phyloP scores from a whole-genome alignment of 1,140 invertebrate species.

The Heliconius hewitsoni region DNA sequence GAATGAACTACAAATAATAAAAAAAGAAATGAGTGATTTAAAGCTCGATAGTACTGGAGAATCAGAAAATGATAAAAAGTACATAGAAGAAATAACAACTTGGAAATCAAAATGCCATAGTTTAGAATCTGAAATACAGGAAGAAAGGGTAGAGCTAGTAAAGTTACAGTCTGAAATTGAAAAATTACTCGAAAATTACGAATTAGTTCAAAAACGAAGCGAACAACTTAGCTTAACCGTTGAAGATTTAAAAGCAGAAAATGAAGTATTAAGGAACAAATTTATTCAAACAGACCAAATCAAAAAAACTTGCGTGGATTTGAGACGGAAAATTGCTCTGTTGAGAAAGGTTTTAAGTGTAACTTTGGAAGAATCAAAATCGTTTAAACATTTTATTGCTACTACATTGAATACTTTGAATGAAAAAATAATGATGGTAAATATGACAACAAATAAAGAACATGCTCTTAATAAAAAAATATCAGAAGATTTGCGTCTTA shows the following conservation, averaged over 20 bases:
- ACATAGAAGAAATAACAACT: constrained; percentile 56
- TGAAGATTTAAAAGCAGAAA: constrained; percentile 55
- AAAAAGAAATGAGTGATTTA: constrained; percentile 43
- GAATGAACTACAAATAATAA: constrained; percentile 55
- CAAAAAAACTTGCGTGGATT: constrained; percentile 32
- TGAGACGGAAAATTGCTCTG: constrained; percentile 44
- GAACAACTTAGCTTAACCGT: constrained; percentile 50
- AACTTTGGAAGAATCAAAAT: constrained; percentile 50
- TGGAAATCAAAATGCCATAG: constrained; percentile 69
- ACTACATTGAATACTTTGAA: constrained; percentile 33
- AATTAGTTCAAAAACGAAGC: constrained; percentile 64
- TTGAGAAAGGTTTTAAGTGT: constrained; percentile 46
- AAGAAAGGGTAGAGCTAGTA: constrained; percentile 74
- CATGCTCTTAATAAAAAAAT: constrained; percentile 32
- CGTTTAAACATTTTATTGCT: constrained; percentile 45
- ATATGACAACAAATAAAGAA: constrained; percentile 37
- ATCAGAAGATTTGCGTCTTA: constrained; percentile 46
- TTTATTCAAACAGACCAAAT: constrained; percentile 39
- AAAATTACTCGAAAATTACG: constrained; percentile 70
- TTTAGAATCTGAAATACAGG: constrained; percentile 73
- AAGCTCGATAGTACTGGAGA: constrained; percentile 39
- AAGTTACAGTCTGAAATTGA: constrained; percentile 77
- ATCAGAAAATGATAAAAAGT: constrained; percentile 48
- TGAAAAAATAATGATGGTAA: constrained; percentile 46
- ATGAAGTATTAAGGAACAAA: constrained; percentile 44